Evolutionary conservation across 2,113 vertebrate genomes (phyloP).

Genomic region (Neofelis nebulosa): DNA sequence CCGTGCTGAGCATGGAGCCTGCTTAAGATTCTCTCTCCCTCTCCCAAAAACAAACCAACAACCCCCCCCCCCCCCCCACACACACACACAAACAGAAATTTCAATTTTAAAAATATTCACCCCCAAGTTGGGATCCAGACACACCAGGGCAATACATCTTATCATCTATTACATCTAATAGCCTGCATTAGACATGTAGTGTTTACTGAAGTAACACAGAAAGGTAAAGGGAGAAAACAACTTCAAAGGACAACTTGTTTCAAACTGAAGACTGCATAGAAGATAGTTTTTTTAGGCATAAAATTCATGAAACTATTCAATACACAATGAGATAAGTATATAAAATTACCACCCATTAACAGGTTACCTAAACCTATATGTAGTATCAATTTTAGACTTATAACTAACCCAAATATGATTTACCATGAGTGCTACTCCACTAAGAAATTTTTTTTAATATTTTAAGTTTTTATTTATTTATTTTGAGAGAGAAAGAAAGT

Average conservation of each 20-base stretch:
- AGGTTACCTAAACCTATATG: not conserved
- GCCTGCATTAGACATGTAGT: not conserved
- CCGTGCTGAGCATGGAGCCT: no score
- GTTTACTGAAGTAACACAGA: not conserved
- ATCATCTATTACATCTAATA: not conserved
- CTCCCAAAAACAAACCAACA: no score
- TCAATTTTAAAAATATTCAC: not conserved
- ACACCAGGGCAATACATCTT: not conserved
- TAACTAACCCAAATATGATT: not conserved
- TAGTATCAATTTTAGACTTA: not conserved
- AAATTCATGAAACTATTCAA: constrained; percentile 22
- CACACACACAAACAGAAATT: not conserved
- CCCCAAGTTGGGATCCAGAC: not conserved
- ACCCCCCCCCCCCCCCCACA: accelerated
- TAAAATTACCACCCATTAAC: constrained; percentile 8
- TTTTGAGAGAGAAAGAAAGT: no score
- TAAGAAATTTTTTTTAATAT: not conserved
- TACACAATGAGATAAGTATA: not conserved
- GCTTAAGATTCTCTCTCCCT: no score
- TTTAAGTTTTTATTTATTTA: no score
- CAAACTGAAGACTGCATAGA: not conserved
- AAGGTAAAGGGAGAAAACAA: not conserved
- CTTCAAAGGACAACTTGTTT: constrained; percentile 12
- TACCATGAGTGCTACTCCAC: not conserved
- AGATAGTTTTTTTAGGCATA: not conserved